These are phyloP conservation scores for Palythoa grandis DNA, from an alignment of 92 coral and sea anemone species.

Conservation along the genomic window DNA sequence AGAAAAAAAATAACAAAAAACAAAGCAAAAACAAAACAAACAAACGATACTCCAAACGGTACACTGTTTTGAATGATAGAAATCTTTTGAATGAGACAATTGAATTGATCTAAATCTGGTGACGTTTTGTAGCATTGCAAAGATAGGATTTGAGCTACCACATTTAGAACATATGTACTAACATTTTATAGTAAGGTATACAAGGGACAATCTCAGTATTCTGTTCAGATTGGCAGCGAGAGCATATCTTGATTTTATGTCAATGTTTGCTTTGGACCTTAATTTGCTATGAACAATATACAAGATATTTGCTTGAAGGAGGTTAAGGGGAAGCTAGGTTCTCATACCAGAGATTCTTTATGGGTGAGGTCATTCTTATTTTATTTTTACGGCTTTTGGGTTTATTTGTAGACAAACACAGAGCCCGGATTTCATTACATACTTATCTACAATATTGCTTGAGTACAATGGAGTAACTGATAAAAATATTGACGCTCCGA, in stretches of 20 bases:
- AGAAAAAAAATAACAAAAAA: too few relatives aligned
- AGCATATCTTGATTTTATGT: background rate
- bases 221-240: background rate
- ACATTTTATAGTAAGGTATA: background rate
- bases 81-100: background rate
- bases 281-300: background rate
- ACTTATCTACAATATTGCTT: too few relatives aligned
- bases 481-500: too few relatives aligned
- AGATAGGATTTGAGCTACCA: background rate
- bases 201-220: background rate
- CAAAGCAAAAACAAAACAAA: too few relatives aligned
- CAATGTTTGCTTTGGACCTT: background rate
- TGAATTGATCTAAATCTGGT: too few relatives aligned
- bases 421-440: too few relatives aligned
- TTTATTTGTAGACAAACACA: too few relatives aligned
- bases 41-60: too few relatives aligned
- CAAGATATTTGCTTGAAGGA: constrained; percentile 2
- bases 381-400: background rate
- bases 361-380: background rate
- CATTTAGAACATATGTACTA: background rate
- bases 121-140: background rate
- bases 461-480: too few relatives aligned
- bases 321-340: background rate
- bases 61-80: too few relatives aligned
- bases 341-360: constrained; percentile 2